These are phyloP conservation scores for Paraescarpia echinospica DNA, from an alignment of 1,140 invertebrate genomes.

Conservation along the genomic window DNA sequence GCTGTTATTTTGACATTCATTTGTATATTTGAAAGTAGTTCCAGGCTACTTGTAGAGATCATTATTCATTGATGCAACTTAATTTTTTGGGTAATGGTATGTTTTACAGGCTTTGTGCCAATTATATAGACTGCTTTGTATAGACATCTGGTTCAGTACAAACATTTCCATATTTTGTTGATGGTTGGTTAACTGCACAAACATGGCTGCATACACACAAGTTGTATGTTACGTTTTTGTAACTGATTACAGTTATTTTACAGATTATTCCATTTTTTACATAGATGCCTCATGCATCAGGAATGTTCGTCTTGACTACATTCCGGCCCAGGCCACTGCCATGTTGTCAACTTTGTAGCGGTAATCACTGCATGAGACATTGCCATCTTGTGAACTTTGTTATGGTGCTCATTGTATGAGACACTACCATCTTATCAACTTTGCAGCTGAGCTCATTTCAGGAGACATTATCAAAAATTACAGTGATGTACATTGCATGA, in stretches of 20 bases:
- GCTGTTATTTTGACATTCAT: too few species aligned
- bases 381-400: neutral
- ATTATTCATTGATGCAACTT: too few species aligned
- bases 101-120: too few species aligned
- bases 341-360: neutral
- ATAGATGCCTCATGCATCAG: neutral
- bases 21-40: too few species aligned
- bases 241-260: neutral
- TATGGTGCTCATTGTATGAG: neutral
- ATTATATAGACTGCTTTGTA: too few species aligned
- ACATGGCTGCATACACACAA: neutral
- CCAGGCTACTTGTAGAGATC: too few species aligned
- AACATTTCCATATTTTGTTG: neutral
- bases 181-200: neutral
- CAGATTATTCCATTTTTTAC: neutral
- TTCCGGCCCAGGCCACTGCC: neutral
- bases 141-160: neutral
- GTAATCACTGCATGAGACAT: neutral
- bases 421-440: neutral
- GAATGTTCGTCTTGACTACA: neutral
- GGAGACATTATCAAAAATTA: neutral
- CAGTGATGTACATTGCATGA: neutral
- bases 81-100: too few species aligned
- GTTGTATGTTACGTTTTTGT: neutral
- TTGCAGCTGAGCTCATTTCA: neutral